Evolutionary conservation across 2,797 vertebrate species (phyloP).

Genomic region (Hafferia zeledoni): DNA sequence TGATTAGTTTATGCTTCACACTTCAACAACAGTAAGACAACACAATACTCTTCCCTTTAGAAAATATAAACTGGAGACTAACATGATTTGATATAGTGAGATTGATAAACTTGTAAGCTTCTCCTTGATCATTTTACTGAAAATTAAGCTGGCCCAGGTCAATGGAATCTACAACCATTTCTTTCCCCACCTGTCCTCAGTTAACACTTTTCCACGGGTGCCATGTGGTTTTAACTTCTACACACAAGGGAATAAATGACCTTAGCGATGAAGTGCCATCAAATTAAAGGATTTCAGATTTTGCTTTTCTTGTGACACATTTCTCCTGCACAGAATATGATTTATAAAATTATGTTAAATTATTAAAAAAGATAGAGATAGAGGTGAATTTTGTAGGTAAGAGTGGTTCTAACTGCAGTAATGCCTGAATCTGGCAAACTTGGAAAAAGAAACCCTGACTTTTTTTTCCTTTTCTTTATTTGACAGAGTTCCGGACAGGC

Average conservation of each 20-base stretch:
- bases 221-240: not conserved
- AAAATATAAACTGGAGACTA: not conserved
- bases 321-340: not conserved
- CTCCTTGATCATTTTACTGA: not conserved
- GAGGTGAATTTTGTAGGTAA: not conserved
- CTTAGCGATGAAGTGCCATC: not conserved
- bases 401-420: not conserved
- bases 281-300: not conserved
- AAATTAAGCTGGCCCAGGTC: not conserved
- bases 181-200: rapidly evolving
- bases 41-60: not conserved
- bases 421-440: not conserved
- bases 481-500: conserved; percentile 94
- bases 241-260: not conserved
- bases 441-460: not conserved
- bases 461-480: conserved; percentile 10
- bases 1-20: not conserved
- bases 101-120: not conserved
- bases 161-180: not conserved
- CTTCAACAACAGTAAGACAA: not conserved
- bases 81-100: not conserved
- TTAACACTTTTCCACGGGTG: not conserved
- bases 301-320: not conserved
- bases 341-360: conserved; percentile 4
- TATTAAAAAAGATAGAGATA: conserved; percentile 1